phyloP scores from a whole-genome alignment of 1,140 invertebrate genomes.

The Saccostrea echinata region DNA sequence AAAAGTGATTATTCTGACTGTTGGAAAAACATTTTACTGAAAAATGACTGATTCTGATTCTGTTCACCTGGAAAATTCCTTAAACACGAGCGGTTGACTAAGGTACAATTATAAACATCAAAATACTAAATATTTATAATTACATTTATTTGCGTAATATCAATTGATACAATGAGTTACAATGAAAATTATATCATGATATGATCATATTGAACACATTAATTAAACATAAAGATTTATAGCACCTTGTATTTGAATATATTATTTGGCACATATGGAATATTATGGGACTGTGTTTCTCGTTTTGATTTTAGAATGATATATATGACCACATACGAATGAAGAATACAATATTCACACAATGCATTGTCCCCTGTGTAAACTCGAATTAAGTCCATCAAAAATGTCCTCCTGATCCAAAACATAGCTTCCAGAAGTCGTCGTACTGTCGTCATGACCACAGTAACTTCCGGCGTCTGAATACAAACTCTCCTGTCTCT shows the following conservation, averaged over 20 bases:
- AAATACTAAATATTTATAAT: neutral
- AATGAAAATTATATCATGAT: neutral
- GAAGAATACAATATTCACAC: neutral
- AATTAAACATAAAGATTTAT: slow-evolving; percentile 13
- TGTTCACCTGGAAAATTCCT: too few relatives aligned
- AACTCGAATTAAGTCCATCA: slow-evolving; percentile 26
- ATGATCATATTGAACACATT: neutral
- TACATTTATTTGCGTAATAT: slow-evolving; percentile 10
- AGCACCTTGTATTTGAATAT: slow-evolving; percentile 10
- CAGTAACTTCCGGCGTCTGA: slow-evolving; percentile 20
- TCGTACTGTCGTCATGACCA: slow-evolving; percentile 47
- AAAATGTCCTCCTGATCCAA: slow-evolving; percentile 45
- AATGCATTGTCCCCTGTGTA: slow-evolving; percentile 16
- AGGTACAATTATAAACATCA: too few relatives aligned
- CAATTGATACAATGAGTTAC: neutral
- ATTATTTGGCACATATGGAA: neutral
- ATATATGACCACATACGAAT: neutral
- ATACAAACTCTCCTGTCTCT: slow-evolving; percentile 16
- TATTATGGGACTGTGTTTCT: neutral
- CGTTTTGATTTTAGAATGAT: neutral
- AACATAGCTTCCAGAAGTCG: slow-evolving; percentile 49
- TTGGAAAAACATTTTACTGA: too few relatives aligned
- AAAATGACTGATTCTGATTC: too few relatives aligned
- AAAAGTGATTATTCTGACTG: too few relatives aligned
- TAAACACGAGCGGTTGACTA: too few relatives aligned